phyloP scores from a whole-genome alignment of 1,140 invertebrate genomes.

The Thaumatotibia leucotreta region DNA sequence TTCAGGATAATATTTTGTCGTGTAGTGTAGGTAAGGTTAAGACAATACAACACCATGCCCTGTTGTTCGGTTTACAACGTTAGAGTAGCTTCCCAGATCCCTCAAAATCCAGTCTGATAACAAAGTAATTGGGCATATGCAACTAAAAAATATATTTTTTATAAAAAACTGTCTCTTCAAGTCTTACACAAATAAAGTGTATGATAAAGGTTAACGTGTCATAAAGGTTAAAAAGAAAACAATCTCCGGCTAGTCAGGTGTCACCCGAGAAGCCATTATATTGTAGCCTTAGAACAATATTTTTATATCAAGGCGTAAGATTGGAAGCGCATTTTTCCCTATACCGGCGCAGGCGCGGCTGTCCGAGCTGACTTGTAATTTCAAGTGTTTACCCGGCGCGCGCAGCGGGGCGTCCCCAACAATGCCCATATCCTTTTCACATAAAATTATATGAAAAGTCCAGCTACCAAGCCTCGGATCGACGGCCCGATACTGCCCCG shows the following conservation, averaged over 20 bases:
- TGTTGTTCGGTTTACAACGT: too few relatives aligned
- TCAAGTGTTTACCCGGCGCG: conserved; percentile 67
- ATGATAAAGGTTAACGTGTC: not conserved
- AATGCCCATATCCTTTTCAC: conserved; percentile 74
- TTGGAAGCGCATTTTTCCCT: conserved; percentile 64
- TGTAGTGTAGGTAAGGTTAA: too few relatives aligned
- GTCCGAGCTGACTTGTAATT: conserved; percentile 67
- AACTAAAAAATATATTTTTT: too few relatives aligned
- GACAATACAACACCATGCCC: too few relatives aligned
- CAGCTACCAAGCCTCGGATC: conserved; percentile 62
- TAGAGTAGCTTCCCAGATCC: too few relatives aligned
- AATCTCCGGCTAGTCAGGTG: not conserved
- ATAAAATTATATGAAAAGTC: conserved; percentile 74
- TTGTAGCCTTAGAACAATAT: conserved; percentile 27
- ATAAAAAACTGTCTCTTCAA: too few relatives aligned
- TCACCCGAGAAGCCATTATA: not conserved
- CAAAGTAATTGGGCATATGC: too few relatives aligned
- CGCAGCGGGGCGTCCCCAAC: conserved; percentile 64
- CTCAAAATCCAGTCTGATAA: too few relatives aligned
- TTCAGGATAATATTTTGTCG: too few relatives aligned
- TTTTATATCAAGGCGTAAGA: conserved; percentile 67
- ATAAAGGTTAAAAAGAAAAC: not conserved
- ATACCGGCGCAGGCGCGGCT: conserved; percentile 23
- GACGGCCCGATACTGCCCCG: conserved; percentile 53
- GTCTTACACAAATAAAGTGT: too few relatives aligned